Conservation (phyloP, 2,797 vertebrate species). For the Gadopsis bispinosus region DNA sequence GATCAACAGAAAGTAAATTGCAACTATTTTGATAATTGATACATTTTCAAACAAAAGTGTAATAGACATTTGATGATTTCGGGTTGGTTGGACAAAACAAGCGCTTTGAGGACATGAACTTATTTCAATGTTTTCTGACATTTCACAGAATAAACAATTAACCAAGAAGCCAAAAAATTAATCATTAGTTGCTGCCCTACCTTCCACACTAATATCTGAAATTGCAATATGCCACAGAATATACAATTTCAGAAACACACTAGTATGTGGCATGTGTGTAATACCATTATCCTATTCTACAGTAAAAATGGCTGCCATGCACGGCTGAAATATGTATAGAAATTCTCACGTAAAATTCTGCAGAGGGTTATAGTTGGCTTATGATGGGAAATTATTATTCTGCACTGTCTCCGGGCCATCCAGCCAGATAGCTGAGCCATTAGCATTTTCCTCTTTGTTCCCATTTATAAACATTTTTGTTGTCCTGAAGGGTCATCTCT, state of each 20-base stretch:
- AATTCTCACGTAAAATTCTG: constrained; percentile 11
- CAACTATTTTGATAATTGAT: not conserved
- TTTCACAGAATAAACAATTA: not conserved
- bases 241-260: not conserved
- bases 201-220: not conserved
- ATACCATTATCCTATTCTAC: not conserved
- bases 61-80: not conserved
- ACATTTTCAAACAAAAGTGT: not conserved
- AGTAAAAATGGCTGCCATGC: not conserved
- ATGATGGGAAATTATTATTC: constrained; percentile 68
- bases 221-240: not conserved
- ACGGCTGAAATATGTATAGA: constrained; percentile 7
- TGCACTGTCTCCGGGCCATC: constrained; percentile 65
- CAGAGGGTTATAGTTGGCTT: constrained; percentile 37
- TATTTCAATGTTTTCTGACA: not conserved
- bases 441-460: constrained; percentile 86
- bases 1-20: not conserved
- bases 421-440: constrained; percentile 73
- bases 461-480: constrained; percentile 90
- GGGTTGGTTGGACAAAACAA: not conserved
- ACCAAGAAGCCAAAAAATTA: not conserved
- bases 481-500: constrained; percentile 88
- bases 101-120: not conserved
- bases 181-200: not conserved
- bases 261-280: not conserved